Conservation (phyloP, 1,140 invertebrate genomes). For the Tribolium castaneum region DNA sequence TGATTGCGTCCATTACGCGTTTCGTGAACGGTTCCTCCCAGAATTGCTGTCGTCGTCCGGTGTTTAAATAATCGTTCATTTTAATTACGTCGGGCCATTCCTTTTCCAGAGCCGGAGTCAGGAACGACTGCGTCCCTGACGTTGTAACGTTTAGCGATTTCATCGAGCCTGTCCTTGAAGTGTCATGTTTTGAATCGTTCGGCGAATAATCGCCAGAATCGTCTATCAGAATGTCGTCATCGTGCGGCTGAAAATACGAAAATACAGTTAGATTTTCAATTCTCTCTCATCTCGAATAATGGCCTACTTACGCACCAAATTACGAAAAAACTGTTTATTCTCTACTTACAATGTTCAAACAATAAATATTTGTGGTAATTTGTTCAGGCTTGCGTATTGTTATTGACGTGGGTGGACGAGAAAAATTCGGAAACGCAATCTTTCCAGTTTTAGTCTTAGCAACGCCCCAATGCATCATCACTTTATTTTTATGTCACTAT, state of each 20-base stretch:
- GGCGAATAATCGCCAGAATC: slow-evolving; percentile 38
- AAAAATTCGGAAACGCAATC: slow-evolving; percentile 23
- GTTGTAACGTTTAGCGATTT: slow-evolving; percentile 53
- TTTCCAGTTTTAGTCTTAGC: slow-evolving; percentile 25
- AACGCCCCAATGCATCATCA: slow-evolving; percentile 29
- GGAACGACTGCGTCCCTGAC: slow-evolving; percentile 54
- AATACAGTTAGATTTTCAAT: background rate
- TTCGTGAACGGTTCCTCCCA: slow-evolving; percentile 89
- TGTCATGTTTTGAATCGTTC: slow-evolving; percentile 42
- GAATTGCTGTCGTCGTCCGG: slow-evolving; percentile 87
- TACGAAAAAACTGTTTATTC: slow-evolving; percentile 25
- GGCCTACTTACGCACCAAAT: slow-evolving; percentile 5
- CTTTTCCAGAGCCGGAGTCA: slow-evolving; percentile 64
- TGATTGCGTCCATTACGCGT: slow-evolving; percentile 88
- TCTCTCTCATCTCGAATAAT: background rate
- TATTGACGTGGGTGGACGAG: background rate
- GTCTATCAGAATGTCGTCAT: slow-evolving; percentile 46
- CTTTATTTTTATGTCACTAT: slow-evolving; percentile 16
- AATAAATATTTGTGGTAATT: slow-evolving; percentile 35
- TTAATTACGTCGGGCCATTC: slow-evolving; percentile 84
- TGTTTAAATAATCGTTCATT: slow-evolving; percentile 88
- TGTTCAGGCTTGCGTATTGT: background rate
- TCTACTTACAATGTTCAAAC: slow-evolving; percentile 21
- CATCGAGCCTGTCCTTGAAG: slow-evolving; percentile 5
- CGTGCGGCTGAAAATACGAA: slow-evolving; percentile 45